These are phyloP conservation scores for Chiloscyllium punctatum DNA, from an alignment of 2,797 vertebrate species.

Conservation along the genomic window DNA sequence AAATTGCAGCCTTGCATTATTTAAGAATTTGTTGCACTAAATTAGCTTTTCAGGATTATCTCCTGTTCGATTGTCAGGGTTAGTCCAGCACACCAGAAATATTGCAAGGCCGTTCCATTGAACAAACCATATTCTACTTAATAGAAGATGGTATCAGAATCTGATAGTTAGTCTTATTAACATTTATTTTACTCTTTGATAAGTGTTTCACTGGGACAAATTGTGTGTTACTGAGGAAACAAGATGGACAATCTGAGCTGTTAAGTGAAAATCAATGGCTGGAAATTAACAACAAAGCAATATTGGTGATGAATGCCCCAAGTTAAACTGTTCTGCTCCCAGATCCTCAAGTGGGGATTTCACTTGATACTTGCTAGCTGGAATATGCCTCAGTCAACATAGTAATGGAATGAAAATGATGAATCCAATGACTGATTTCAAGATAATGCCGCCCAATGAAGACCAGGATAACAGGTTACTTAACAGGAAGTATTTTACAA, in stretches of 20 bases:
- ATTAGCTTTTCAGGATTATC: neutral
- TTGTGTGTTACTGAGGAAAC: neutral
- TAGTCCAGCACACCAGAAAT: neutral
- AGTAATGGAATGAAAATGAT: neutral
- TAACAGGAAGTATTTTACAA: neutral
- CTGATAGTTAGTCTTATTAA: neutral
- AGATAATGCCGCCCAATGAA: neutral
- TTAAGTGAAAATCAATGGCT: neutral
- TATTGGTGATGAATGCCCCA: neutral
- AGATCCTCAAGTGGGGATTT: neutral
- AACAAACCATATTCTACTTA: conserved; percentile 9
- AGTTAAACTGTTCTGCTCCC: neutral
- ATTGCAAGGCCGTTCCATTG: neutral
- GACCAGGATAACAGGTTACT: neutral
- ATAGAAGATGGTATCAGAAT: neutral
- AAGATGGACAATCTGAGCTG: neutral
- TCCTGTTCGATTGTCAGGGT: neutral
- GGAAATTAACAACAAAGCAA: neutral
- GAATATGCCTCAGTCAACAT: neutral
- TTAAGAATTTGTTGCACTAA: neutral
- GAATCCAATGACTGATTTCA: neutral
- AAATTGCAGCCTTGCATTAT: neutral
- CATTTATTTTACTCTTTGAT: neutral
- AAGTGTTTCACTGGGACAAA: neutral
- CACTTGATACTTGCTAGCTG: neutral